Percentiles rank a stretch among this genome's conserved stretches.
phyloP scores from a whole-genome alignment of 2,113 vertebrate species.

The Pionites leucogaster region DNA sequence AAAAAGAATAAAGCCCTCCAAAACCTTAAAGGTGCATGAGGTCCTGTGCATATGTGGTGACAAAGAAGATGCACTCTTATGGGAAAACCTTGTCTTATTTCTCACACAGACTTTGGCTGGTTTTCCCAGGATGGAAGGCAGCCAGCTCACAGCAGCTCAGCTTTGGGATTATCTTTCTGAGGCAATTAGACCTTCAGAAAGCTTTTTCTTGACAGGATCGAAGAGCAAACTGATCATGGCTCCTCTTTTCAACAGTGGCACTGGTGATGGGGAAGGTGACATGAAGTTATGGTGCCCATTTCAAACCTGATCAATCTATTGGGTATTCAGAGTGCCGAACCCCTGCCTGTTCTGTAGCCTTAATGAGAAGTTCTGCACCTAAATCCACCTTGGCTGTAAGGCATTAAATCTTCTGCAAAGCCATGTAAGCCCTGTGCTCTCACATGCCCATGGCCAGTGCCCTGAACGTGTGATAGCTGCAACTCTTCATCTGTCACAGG shows the following conservation, averaged over 20 bases:
- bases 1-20: neutral
- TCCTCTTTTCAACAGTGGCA: neutral
- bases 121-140: neutral
- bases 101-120: neutral
- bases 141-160: neutral
- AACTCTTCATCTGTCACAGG: neutral
- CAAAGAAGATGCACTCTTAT: neutral
- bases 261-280: neutral
- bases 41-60: neutral
- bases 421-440: neutral
- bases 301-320: neutral
- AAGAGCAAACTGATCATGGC: neutral
- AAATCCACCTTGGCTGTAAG: neutral
- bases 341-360: neutral
- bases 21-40: neutral
- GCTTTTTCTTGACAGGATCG: neutral
- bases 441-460: neutral
- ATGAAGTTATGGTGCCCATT: fast-evolving
- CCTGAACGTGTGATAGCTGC: neutral
- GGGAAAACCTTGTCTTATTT: neutral
- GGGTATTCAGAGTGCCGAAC: neutral
- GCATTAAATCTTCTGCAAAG: neutral
- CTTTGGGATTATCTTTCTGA: neutral
- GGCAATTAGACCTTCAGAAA: neutral
- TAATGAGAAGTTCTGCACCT: neutral